Base-by-base conservation (phyloP, 1,140 invertebrate genomes). In the Pseudomyrmex pallidus region DNA sequence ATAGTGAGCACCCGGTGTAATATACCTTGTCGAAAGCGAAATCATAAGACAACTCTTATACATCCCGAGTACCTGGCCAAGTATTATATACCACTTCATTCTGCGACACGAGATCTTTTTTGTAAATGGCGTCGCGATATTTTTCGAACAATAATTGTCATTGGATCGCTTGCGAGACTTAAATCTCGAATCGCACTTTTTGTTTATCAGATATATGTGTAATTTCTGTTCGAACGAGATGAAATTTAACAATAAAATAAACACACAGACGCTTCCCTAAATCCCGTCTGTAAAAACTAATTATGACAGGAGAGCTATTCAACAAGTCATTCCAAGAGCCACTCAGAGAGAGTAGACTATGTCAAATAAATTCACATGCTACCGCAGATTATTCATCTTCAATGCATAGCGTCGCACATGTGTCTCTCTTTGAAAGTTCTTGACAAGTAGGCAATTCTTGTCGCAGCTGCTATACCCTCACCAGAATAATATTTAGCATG, bases 11-110 rank as follows among this genome's bases (percentile, higher is more conserved):
- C 12, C 22, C 57, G 48, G 35, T 61, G 50, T 77, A 68, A 87
- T 87, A 87, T 72, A 74, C 61, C 74, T 84, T 84, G 85, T 76
- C 54, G 85, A 87, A 87, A 87, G 86, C 64, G 85, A 87, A 87
- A 87, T 78, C 68, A 64, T 73, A 80, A 73, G n/a, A 44, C 44
- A 7, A 13, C 63, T 74, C 7, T 35, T 35, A 35, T 35, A 35
- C 52, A 62, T 74, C 4, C 25, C 13, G 48, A 62, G 78, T 57
- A 10, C 5, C 44, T 74, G 67, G 20, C 20, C 17, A 82, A 82
- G 54, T 82, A 82, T 25, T 82, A 74, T 82, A 74, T 25, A 54
- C 10, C 25, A 17, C 48, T 73, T 54, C 48, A 63, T n/a, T 61
- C 25, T 62, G 46, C 35, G 13, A 74, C 44, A 9, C 2, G 9